Evolutionary conservation across 1,140 invertebrate species (phyloP), one percentile per base, ranked within the genome.

Genomic region (Phthorimaea operculella): DNA sequence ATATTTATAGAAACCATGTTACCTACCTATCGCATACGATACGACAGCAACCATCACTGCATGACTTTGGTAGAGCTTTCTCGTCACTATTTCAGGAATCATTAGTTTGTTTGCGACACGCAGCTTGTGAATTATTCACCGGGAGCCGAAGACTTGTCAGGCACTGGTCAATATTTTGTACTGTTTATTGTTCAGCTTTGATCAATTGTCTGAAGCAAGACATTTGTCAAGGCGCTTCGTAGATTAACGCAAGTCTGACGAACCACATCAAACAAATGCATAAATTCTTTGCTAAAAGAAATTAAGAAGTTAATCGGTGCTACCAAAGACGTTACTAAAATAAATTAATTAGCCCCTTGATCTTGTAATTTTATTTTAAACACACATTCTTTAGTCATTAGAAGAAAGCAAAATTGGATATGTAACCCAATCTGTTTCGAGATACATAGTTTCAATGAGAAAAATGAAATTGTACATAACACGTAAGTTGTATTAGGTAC

Each of bases 111-210:
- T 52, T 50, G 59, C 58, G 60, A 68, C 61, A 66, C 52, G 60
- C 50, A 48, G 50, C 54, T 60, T 54, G 63, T 63, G 58, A 72
- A 69, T 74, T 71, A 72, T 58, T 74, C 68, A 68, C 64, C 57
- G 64, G 60, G 52, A 71, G 64, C 65, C 54, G 68, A 72, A 77
- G 60, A 75, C 61, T 71, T 74, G 74, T 76, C 74, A 63, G 64
- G 50, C 59, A 58, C 48, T 45, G 57, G 59, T 72, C 72, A 74
- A 79, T 83, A 79, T 76, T 72, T 77, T 68, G 58, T 66, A 66
- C 57, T 71, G 63, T 83, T 81, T 81, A 83, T 76, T 71, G 62
- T 69, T 68, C 63, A 52, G 53, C 64, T 82, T 82, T 84, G 78
- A 84, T 76, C 69, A 63, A 54, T 72, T 74, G 76, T 79, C 54